Conservation (phyloP, 1,140 invertebrate genomes). For the Latrodectus geometricus region DNA sequence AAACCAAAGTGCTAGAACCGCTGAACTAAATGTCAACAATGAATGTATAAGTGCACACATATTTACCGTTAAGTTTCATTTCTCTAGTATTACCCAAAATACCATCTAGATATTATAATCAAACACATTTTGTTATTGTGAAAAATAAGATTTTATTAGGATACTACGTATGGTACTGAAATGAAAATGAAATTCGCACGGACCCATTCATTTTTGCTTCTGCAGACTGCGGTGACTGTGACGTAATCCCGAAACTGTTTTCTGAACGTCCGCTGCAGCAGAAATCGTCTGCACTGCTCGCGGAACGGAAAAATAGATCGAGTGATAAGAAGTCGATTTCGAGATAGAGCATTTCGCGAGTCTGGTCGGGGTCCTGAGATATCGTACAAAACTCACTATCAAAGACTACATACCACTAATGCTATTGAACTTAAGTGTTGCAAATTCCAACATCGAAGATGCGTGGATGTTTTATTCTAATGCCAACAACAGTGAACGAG, state of each 20-base stretch:
- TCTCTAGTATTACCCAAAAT: neutral
- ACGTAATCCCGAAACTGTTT: constrained; percentile 13
- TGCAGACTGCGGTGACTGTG: constrained; percentile 45
- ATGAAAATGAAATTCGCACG: neutral
- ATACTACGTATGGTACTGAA: neutral
- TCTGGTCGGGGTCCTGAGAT: neutral
- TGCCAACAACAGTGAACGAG: constrained; percentile 43
- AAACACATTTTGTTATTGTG: neutral
- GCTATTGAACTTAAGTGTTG: constrained; percentile 31
- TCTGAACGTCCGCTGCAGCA: neutral
- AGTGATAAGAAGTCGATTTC: too few relatives aligned
- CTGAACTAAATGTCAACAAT: too few relatives aligned
- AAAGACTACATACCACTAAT: constrained; percentile 2
- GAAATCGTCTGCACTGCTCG: too few relatives aligned
- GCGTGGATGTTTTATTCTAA: constrained; percentile 54
- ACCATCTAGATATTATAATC: neutral
- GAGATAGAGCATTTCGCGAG: too few relatives aligned
- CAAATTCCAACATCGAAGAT: constrained; percentile 28
- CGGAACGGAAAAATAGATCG: too few relatives aligned
- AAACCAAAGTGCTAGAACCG: too few relatives aligned
- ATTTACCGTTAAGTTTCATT: neutral
- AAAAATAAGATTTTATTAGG: neutral
- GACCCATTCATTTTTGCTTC: constrained; percentile 43
- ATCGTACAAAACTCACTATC: neutral
- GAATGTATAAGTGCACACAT: too few relatives aligned